A percentile compares a stretch with the other conserved stretches of the same genome.
These are phyloP conservation scores for Eupristina koningsbergeri DNA, from an alignment of 1,140 invertebrate species.

Conservation along the genomic window DNA sequence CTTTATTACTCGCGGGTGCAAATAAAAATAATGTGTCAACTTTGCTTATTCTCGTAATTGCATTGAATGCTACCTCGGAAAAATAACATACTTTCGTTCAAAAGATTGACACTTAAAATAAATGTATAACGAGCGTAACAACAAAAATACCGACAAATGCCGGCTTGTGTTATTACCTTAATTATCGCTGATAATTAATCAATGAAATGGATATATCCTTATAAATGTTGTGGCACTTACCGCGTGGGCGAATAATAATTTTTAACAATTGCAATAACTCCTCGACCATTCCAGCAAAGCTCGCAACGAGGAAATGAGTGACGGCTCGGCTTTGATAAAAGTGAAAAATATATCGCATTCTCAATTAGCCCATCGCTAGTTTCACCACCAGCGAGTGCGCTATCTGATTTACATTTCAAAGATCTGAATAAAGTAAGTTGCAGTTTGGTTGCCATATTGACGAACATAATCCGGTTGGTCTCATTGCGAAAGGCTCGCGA, in stretches of 20 bases:
- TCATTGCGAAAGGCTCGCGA: not conserved
- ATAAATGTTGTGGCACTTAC: not conserved
- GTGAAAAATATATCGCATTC: not conserved
- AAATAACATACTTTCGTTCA: too few relatives aligned
- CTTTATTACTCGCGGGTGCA: not conserved
- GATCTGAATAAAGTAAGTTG: not conserved
- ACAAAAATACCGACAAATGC: too few relatives aligned
- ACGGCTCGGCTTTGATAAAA: not conserved
- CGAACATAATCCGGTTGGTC: not conserved
- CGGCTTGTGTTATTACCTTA: too few relatives aligned
- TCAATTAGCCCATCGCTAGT: not conserved
- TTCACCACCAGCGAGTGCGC: not conserved
- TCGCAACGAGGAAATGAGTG: not conserved
- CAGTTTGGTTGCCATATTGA: not conserved
- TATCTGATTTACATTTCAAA: slow-evolving; percentile 3
- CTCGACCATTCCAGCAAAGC: not conserved
- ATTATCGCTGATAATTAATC: not conserved
- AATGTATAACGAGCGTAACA: too few relatives aligned
- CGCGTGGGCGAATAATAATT: not conserved
- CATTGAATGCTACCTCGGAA: too few relatives aligned
- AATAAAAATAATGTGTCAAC: not conserved
- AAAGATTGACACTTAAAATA: too few relatives aligned
- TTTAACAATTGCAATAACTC: not conserved
- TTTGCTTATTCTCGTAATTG: not conserved
- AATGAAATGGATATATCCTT: not conserved